Conservation (phyloP, 2,113 vertebrate species). For the Dromas ardeola region DNA sequence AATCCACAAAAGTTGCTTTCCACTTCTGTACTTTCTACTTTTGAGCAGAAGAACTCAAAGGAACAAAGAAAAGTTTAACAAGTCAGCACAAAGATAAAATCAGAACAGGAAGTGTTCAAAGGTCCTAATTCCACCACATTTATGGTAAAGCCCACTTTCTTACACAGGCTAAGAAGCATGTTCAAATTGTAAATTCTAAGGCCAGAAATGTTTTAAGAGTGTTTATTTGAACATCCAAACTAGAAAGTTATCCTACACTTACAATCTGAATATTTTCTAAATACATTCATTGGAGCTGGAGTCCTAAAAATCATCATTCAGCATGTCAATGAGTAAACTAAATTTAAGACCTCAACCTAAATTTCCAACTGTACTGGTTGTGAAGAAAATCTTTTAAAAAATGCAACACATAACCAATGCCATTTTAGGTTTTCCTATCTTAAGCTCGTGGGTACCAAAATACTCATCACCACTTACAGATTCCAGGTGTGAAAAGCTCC, state of each 20-base stretch:
- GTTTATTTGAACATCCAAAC: neutral
- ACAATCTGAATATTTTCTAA: neutral
- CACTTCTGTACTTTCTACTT: neutral
- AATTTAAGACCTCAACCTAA: neutral
- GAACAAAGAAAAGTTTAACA: neutral
- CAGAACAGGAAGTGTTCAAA: neutral
- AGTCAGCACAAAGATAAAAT: neutral
- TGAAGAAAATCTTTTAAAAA: neutral
- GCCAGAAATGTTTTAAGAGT: neutral
- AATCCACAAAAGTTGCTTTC: neutral
- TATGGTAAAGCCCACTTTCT: neutral
- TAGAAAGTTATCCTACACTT: neutral
- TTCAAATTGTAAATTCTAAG: neutral
- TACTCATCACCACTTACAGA: neutral
- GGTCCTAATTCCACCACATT: neutral
- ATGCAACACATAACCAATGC: neutral
- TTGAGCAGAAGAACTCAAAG: neutral
- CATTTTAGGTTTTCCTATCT: neutral
- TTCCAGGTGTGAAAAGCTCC: slow-evolving; percentile 57
- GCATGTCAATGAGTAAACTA: neutral
- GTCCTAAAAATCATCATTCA: neutral
- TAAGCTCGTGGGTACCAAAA: neutral
- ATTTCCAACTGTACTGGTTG: neutral
- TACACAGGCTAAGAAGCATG: neutral
- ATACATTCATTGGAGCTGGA: neutral